Percentiles rank a stretch among this genome's conserved stretches.
Conservation (phyloP, 2,888 invertebrate genomes). For the Drosophila fungiperda region DNA sequence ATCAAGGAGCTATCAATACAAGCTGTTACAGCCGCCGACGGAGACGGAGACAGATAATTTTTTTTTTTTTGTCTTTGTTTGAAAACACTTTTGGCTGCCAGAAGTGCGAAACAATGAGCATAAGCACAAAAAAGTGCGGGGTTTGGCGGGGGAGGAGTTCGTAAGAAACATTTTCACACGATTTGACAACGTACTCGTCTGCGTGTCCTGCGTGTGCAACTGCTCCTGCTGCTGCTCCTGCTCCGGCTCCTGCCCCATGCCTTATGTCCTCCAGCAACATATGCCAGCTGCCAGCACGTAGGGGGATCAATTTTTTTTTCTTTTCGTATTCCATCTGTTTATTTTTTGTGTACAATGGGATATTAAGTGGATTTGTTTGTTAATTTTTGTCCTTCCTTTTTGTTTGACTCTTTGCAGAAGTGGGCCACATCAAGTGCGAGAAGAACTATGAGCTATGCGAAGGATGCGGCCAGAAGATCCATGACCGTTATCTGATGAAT, state of each 20-base stretch:
- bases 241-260: slow-evolving; percentile 1
- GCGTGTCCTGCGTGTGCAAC: slow-evolving; percentile 10
- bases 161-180: slow-evolving; percentile 64
- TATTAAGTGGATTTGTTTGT: slow-evolving; percentile 37
- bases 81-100: slow-evolving; percentile 33
- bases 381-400: slow-evolving; percentile 24
- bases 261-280: slow-evolving; percentile 39
- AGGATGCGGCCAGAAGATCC: slow-evolving; percentile 97
- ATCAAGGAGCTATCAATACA: slow-evolving; percentile 81
- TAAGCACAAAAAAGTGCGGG: slow-evolving; percentile 16
- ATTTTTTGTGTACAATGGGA: not conserved
- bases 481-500: slow-evolving; percentile 97
- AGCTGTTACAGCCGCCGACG: slow-evolving; percentile 68
- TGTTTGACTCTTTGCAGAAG: slow-evolving; percentile 72
- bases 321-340: not conserved
- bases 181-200: slow-evolving; percentile 57
- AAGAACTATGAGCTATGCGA: slow-evolving; percentile 96
- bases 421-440: slow-evolving; percentile 90
- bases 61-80: slow-evolving; percentile 23
- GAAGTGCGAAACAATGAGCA: slow-evolving; percentile 50
- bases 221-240: not conserved
- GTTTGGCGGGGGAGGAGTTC: not conserved
- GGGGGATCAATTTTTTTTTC: slow-evolving; percentile 24
- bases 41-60: slow-evolving; percentile 78
- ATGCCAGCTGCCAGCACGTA: slow-evolving; percentile 56